Conservation (phyloP, 2,888 invertebrate genomes). For the Drosophila lacicola region DNA sequence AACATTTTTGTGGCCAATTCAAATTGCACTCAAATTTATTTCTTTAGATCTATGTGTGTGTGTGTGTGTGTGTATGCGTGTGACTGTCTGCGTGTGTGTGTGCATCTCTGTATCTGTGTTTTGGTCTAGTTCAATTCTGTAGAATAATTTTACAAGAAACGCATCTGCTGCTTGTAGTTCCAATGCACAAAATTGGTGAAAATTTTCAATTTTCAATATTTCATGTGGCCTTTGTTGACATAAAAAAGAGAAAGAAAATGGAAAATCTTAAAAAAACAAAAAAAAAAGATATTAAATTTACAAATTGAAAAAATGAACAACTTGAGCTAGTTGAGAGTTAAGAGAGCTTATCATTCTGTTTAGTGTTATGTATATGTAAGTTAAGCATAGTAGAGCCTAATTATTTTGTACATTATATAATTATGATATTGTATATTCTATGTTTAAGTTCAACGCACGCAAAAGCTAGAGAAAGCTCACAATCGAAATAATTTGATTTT, state of each 20-base stretch:
- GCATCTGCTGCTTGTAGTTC: slow-evolving; percentile 32
- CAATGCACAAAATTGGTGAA: slow-evolving; percentile 55
- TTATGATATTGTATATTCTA: slow-evolving; percentile 41
- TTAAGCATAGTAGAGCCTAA: slow-evolving; percentile 53
- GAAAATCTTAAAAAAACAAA: background rate
- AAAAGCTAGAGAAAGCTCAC: slow-evolving; percentile 41
- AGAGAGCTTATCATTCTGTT: slow-evolving; percentile 66
- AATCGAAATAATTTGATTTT: slow-evolving; percentile 20
- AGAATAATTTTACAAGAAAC: slow-evolving; percentile 36
- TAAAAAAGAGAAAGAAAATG: slow-evolving; percentile 19
- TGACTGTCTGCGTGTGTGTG: background rate
- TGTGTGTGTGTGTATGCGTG: background rate
- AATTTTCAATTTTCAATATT: slow-evolving; percentile 73
- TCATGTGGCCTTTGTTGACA: slow-evolving; percentile 77
- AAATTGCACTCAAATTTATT: slow-evolving; percentile 39
- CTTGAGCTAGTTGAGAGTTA: slow-evolving; percentile 51
- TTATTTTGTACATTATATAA: slow-evolving; percentile 68
- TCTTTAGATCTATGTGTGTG: slow-evolving; percentile 12
- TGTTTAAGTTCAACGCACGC: slow-evolving; percentile 37
- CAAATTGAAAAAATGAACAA: slow-evolving; percentile 11
- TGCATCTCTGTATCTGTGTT: slow-evolving; percentile 13
- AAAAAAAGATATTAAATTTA: slow-evolving; percentile 13
- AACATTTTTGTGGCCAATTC: slow-evolving; percentile 31
- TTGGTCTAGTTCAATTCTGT: slow-evolving; percentile 42
- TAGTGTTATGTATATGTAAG: slow-evolving; percentile 65